Evolutionary conservation across 1,140 invertebrate genomes (phyloP), one percentile per base, ranked within the genome.

Genomic region (Drosophila kikkawai): DNA sequence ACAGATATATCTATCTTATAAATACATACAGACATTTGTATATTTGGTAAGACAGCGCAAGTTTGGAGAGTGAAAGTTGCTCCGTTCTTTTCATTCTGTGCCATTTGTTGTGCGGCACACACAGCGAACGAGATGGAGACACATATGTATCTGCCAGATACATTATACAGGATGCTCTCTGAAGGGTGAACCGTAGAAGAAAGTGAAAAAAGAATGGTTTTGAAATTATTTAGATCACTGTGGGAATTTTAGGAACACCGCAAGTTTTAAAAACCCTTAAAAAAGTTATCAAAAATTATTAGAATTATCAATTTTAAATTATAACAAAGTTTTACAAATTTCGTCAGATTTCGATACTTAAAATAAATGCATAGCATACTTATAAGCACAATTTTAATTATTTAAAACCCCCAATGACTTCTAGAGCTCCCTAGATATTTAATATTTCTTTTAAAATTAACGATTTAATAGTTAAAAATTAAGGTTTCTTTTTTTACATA

Each of bases 51-150:
- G 76, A 77, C 75, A 76, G 71, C 75, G 60, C 51, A 78, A 87
- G 84, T 88, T 82, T 87, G 79, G 77, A 80, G 84, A 88, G 84
- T 87, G 83, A 87, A 87, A 87, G 84, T 87, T 67, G 55, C 69
- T 37, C 44, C 44, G 70, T 71, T 71, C 68, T 71, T 71, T 71
- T 56, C 67, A 71, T 55, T 71, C 44, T 56, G 29, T 71, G 44
- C 48, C 45, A 71, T 73, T 73, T 73, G 41, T 57, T 59, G 67
- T 48, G 55, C 44, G 17, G 42, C 36, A 45, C 44, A 45, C 65
- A 37, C 37, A 51, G 64, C 67, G 13, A 64, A 17, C 36, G 22
- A 34, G 13, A 64, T 48, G 36, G 13, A 58, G 42, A 58, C 44
- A 53, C 48, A 74, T 63, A 79, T 65, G 59, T 55, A 71, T 60